These are phyloP conservation scores for Uria aalge DNA, from an alignment of 2,113 vertebrate species.

Conservation along the genomic window DNA sequence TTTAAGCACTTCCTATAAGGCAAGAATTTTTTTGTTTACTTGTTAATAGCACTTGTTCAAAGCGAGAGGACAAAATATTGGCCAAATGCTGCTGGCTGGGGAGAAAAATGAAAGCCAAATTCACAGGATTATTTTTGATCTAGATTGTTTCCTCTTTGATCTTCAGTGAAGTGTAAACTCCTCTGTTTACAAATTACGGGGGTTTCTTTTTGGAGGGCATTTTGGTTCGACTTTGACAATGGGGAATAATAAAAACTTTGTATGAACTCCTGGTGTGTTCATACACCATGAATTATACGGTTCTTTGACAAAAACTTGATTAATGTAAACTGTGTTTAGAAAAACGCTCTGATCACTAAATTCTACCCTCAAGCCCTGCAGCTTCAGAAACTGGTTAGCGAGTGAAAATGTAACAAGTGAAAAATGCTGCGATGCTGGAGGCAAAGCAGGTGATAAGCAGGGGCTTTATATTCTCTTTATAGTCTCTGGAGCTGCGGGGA, in stretches of 20 bases:
- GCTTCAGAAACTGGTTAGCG: not conserved
- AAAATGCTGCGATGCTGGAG: not conserved
- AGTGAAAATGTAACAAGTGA: not conserved
- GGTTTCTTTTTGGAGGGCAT: not conserved
- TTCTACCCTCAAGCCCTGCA: not conserved
- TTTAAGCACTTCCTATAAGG: constrained; percentile 50
- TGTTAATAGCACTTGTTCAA: constrained; percentile 50
- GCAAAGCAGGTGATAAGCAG: not conserved
- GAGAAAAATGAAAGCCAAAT: constrained; percentile 7
- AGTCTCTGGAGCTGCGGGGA: not conserved
- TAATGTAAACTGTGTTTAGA: not conserved
- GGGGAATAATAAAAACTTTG: constrained; percentile 1
- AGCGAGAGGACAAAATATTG: not conserved
- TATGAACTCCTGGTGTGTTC: constrained; percentile 13
- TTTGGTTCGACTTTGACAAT: not conserved
- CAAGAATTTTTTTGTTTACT: not conserved
- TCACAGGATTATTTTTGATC: not conserved
- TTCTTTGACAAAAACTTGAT: constrained; percentile 13
- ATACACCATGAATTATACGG: not conserved
- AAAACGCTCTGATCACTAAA: not conserved
- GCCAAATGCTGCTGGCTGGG: not conserved
- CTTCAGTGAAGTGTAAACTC: not conserved
- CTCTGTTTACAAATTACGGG: not conserved
- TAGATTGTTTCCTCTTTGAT: not conserved
- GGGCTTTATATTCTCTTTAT: not conserved